Evolutionary conservation across 1,140 invertebrate species (phyloP).

Genomic region (Samia ricini): DNA sequence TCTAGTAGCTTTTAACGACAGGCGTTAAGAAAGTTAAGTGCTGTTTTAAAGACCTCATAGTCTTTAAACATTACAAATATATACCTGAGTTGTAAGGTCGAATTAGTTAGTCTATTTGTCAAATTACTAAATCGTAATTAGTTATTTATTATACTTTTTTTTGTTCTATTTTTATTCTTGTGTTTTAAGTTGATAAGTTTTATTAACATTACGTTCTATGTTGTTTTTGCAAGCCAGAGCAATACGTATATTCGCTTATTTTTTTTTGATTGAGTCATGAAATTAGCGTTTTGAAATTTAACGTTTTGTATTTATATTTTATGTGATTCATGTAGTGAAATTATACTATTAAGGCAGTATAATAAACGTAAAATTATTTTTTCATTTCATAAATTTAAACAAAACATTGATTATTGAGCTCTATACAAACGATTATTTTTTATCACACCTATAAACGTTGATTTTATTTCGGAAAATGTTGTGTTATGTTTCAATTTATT

Average conservation of each 20-base stretch:
- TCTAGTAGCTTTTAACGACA: background rate
- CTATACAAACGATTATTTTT: too few species aligned
- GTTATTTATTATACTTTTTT: background rate
- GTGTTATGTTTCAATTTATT: too few species aligned
- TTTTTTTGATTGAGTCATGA: background rate
- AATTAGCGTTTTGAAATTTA: background rate
- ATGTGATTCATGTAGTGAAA: background rate
- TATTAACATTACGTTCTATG: background rate
- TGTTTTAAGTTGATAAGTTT: background rate
- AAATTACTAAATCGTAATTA: background rate
- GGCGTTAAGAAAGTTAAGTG: background rate
- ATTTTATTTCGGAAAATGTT: too few species aligned
- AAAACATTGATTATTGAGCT: too few species aligned
- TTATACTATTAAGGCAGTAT: too few species aligned
- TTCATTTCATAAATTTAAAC: too few species aligned
- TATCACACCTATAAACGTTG: too few species aligned
- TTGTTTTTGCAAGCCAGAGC: slow-evolving; percentile 5
- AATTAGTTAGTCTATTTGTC: background rate
- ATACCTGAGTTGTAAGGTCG: background rate
- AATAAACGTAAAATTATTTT: too few species aligned
- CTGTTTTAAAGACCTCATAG: background rate
- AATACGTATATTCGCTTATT: slow-evolving; percentile 9
- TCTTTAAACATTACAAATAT: background rate
- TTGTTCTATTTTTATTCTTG: too few species aligned
- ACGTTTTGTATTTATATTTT: background rate